Conservation (phyloP, 2,113 vertebrate genomes). For the Hucho hucho region DNA sequence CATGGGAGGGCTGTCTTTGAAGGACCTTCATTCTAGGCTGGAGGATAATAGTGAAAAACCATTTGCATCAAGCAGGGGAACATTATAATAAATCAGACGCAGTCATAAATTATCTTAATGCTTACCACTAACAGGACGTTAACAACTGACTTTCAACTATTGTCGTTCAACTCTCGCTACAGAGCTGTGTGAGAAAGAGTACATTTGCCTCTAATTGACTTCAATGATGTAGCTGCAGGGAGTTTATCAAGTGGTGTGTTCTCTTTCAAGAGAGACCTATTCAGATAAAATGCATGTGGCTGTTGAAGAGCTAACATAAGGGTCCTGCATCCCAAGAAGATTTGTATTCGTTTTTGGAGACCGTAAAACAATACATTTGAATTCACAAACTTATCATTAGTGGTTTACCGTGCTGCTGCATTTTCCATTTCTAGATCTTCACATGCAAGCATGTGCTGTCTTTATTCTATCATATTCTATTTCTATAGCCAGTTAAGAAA, state of each 20-base stretch:
- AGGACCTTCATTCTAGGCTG: slow-evolving; percentile 63
- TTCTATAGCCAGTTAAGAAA: too few species aligned
- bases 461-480: neutral
- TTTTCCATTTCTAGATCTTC: neutral
- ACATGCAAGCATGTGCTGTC: neutral
- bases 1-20: slow-evolving; percentile 58
- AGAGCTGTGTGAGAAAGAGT: slow-evolving; percentile 18
- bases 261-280: neutral
- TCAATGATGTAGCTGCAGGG: neutral
- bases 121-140: slow-evolving; percentile 47
- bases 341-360: neutral
- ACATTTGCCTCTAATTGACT: slow-evolving; percentile 24
- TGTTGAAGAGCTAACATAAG: neutral
- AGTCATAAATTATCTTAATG: slow-evolving; percentile 55
- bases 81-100: slow-evolving; percentile 63
- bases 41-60: slow-evolving; percentile 54
- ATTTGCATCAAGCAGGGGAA: slow-evolving; percentile 65
- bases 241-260: neutral
- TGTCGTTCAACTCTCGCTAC: slow-evolving; percentile 38
- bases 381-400: too few species aligned
- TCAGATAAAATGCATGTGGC: neutral
- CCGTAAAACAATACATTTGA: neutral
- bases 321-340: neutral
- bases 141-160: slow-evolving; percentile 43
- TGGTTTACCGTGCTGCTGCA: neutral